Evolutionary conservation across 2,888 invertebrate species (phyloP), one percentile per base, ranked within the genome.

Genomic region (Scrobipalpa atriplicella): DNA sequence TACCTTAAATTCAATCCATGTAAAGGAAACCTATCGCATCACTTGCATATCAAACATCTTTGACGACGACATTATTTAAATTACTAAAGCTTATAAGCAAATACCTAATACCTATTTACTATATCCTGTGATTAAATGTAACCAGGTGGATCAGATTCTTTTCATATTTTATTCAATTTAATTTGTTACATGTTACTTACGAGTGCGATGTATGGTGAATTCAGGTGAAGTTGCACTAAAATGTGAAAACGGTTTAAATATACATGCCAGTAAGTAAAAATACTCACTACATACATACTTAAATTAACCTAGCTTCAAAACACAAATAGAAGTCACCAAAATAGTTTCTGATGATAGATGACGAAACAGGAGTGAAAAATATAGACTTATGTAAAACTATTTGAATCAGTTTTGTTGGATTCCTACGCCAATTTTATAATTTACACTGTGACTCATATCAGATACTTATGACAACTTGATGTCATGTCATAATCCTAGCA

Each of bases 31-130:
- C 0, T 47, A 16, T 47, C 3, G 3, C 43, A 43, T 3, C 43
- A 43, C 43, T 43, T 43, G 43, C 47, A 47, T 47, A 47, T 47
- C n/a, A 47, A 47, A 47, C 47, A 16, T n/a, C 16, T 47, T 16
- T 47, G 47, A 47, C 47, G 47, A 47, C 47, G 47, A 16, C 47
- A 10, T 47, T 47, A 16, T 16, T 47, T 47, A n/a, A 47, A 47
- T 47, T 3, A 16, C 47, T 47, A 0, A 16, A 5, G n/a, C n/a
- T n/a, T 29, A 29, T 29, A 29, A 29, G n/a, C n/a, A 47, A 47
- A n/a, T 47, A 16, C 47, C 47, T 3, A 16, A 1, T 47, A 47
- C n/a, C 3, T 16, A 47, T 39, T 47, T 47, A n/a, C n/a, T 47
- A 16, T 47, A 47, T 47, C 47, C 47, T 47, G 47, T 47, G 47